Base-by-base conservation (phyloP, 2,113 vertebrate genomes). In the Leucoraja erinaceus region DNA sequence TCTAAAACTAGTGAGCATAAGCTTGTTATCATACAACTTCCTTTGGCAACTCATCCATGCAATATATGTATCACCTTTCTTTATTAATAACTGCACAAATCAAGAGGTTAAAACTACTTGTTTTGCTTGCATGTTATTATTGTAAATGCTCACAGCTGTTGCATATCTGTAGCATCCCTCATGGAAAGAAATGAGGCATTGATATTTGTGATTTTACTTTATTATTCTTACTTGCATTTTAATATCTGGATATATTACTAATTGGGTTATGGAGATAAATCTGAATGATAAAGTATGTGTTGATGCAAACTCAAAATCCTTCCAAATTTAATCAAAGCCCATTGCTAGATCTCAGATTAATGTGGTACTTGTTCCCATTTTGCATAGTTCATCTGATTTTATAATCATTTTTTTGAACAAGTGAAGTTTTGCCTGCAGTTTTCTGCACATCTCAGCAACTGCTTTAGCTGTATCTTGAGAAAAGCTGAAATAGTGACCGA, bases 181-280 rank as follows among this genome's bases (percentile, higher is more conserved):
- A 83, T 56, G 56, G 54, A 25, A 59, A 59, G 22, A 83, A 81
- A 83, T 56, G 47, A 11, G 12, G 10, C 22, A 83, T 12, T 10
- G 12, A 59, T 28, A 83, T 20, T 11, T 28, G 22, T 28, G 79
- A 22, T 79, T 83, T 83, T 4, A 56, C 2, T 28, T 4, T 56
- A 59, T 83, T 10, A 59, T 83, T 83, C 79, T 83, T 83, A 83
- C 59, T 59, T 83, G 22, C 56, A 59, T 83, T 83, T 83, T 83
- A 56, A 59, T 47, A 83, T 59, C 22, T 28, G 54, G 54, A 79
- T 79, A 38, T 79, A 16, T 59, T 54, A 10, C 18, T 22, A 81
- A 81, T 81, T 18, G 8, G 54, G 8, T 83, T 83, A 83, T 83
- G 47, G 10, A 11, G 79, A 56, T 56, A 12, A 28, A 28, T 83